A percentile compares a stretch with the other conserved stretches of the same genome.
Conservation (phyloP, 2,113 vertebrate genomes). For the Microcebus jonahi region DNA sequence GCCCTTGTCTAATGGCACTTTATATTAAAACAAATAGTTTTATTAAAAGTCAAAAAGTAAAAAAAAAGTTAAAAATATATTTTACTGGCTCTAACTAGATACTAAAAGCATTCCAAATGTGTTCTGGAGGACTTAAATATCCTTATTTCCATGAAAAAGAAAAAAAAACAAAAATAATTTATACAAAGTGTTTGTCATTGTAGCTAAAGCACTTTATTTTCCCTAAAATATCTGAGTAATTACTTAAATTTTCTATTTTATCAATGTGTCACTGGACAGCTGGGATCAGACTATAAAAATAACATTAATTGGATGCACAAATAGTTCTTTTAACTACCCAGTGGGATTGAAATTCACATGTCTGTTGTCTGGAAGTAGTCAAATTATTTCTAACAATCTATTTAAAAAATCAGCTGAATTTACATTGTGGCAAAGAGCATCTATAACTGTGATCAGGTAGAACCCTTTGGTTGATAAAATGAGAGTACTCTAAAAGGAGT, state of each 20-base stretch:
- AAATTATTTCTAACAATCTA: conserved; percentile 17
- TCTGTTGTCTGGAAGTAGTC: conserved; percentile 13
- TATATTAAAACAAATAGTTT: background rate
- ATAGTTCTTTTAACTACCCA: conserved; percentile 15
- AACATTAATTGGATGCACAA: conserved; percentile 47
- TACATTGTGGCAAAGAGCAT: background rate
- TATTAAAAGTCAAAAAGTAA: background rate
- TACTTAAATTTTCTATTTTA: conserved; percentile 47
- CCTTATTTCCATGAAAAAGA: background rate
- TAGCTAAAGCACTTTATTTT: conserved; percentile 50
- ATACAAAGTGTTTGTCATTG: background rate
- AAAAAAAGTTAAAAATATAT: background rate
- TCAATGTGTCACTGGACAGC: conserved; percentile 33
- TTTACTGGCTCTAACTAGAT: background rate
- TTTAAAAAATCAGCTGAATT: background rate
- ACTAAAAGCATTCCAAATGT: background rate
- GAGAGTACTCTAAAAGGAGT: too few species aligned
- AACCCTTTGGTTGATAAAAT: background rate
- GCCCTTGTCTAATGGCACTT: background rate
- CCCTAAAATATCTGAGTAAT: conserved; percentile 63
- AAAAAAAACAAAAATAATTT: background rate
- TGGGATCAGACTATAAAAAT: conserved; percentile 50
- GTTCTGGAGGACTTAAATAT: background rate
- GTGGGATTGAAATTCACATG: conserved; percentile 50
- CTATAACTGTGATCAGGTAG: background rate